Evolutionary conservation across 1,140 invertebrate genomes (phyloP), one percentile per base, ranked within the genome.

Genomic region (Drosophila kanapiae): DNA sequence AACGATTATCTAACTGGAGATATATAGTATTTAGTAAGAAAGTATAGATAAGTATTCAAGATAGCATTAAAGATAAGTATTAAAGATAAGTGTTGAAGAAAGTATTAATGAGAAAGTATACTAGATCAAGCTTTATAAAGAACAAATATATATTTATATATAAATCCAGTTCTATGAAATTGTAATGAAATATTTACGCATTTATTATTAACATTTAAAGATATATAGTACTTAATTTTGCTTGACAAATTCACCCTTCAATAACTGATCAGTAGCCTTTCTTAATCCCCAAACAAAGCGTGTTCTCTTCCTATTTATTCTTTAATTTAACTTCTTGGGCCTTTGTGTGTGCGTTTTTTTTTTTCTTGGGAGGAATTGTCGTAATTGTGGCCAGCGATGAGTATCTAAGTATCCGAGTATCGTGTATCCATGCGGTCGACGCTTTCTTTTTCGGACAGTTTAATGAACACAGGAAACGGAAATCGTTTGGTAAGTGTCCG

Each of bases 381-480:
- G 67, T 72, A 71, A 72, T 71, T 72, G 69, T 47, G 40, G 43
- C 67, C 69, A 45, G 67, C 69, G 67, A 60, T 65, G 56, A 47
- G 63, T 75, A 64, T 76, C 38, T 60, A 47, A 64, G 49, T 75
- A 62, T 38, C 31, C 18, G 18, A 53, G 27, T 63, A 43, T 61
- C 37, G 56, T 63, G 56, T 63, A 76, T 69, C 65, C 56, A 63
- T 62, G 78, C 62, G 54, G 75, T 77, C 75, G 51, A 53, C 75
- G 82, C 78, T 84, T 84, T 84, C 82, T 84, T 84, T 77, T 84
- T 84, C 64, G 74, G 82, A 78, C 68, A 84, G 56, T 84, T 84
- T 86, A 84, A 84, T 86, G 82, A 86, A 82, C 74, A 84, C 82
- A 86, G 82, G 82, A 84, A 84, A 84, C 82, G 82, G 82, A 84